Evolutionary conservation across 2,113 vertebrate genomes (phyloP).

Genomic region (Lagenorhynchus albirostris): DNA sequence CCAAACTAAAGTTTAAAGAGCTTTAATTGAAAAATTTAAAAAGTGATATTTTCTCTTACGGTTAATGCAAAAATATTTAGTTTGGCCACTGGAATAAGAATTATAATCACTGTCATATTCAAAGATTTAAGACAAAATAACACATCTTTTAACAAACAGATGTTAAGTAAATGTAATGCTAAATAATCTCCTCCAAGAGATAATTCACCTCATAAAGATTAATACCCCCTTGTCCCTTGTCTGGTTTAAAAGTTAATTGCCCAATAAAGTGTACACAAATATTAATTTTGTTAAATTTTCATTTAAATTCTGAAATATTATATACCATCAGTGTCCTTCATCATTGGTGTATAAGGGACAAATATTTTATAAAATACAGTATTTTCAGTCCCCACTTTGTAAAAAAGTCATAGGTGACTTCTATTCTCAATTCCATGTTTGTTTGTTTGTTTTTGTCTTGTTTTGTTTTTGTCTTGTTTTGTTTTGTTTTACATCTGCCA

Average conservation of each 20-base stretch:
- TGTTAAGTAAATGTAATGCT: background rate
- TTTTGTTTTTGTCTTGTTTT: no score
- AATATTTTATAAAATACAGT: background rate
- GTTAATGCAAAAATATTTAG: background rate
- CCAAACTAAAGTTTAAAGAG: background rate
- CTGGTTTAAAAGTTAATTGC: background rate
- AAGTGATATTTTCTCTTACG: background rate
- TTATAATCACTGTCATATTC: background rate
- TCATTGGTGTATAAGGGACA: background rate
- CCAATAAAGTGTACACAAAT: background rate
- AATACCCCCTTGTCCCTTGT: background rate
- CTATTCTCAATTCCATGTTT: background rate
- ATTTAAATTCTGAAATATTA: background rate
- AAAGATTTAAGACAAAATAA: background rate
- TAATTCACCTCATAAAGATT: background rate
- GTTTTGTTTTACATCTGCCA: background rate
- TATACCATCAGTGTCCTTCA: background rate
- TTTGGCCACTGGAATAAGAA: background rate
- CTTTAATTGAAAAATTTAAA: background rate
- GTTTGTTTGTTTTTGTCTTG: no score
- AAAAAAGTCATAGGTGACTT: background rate
- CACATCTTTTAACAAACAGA: background rate
- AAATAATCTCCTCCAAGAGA: background rate
- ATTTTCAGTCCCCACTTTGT: background rate
- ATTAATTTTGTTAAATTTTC: background rate